A percentile compares a stretch with the other conserved stretches of the same genome.
phyloP scores from a whole-genome alignment of 2,888 invertebrate species.

The Yponomeuta malinellus region DNA sequence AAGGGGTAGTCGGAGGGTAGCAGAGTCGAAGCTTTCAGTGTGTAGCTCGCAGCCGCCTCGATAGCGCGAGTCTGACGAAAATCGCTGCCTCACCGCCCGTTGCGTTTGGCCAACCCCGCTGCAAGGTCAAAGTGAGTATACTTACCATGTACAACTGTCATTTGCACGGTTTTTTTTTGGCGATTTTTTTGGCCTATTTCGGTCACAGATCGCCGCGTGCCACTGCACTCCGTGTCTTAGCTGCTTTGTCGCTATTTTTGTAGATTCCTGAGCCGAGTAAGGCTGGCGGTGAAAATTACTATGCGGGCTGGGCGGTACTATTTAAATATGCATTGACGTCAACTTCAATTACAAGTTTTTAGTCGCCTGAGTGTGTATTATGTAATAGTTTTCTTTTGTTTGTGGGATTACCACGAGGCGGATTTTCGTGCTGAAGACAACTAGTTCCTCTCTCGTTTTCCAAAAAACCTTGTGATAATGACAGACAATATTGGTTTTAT shows the following conservation, averaged over 20 bases:
- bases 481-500: too few relatives aligned
- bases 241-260: background rate
- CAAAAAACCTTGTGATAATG: too few relatives aligned
- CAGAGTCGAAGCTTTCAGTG: background rate
- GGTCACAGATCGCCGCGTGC: too few relatives aligned
- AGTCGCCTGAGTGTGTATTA: background rate
- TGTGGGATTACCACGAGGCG: background rate
- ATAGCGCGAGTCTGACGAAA: background rate
- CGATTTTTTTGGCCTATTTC: background rate
- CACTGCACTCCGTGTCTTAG: background rate
- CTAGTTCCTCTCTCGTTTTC: too few relatives aligned
- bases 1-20: slow-evolving; percentile 3
- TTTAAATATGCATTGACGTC: slow-evolving; percentile 6
- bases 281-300: background rate
- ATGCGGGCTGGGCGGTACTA: background rate
- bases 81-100: slow-evolving; percentile 21
- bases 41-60: slow-evolving; percentile 1
- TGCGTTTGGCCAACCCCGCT: slow-evolving; percentile 2
- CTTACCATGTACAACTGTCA: background rate
- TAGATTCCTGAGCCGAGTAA: background rate
- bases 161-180: background rate
- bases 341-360: background rate
- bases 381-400: background rate
- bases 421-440: too few relatives aligned
- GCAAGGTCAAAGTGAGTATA: slow-evolving; percentile 11